Evolutionary conservation across 2,113 vertebrate species (phyloP), one percentile per base, ranked within the genome.

Genomic region (Ardeotis arabs): DNA sequence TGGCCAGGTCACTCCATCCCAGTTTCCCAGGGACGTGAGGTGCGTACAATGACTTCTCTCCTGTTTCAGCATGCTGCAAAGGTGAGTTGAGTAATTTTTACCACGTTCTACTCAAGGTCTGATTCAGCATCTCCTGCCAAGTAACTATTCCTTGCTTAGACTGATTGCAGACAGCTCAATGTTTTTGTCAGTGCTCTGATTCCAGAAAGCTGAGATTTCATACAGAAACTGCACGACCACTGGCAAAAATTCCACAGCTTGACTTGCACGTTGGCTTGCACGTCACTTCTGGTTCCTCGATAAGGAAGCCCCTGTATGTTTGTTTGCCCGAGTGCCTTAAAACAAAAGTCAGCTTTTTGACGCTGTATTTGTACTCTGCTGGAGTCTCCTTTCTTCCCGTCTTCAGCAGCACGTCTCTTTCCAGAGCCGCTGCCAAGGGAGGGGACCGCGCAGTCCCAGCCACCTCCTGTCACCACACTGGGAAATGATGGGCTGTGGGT

Each of bases 401-500:
- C 35, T 90, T 6, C 14, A 87, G 86, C 78, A 76, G 49, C 77
- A 75, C 0, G 3, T 10, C 70, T 74, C 62, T 66, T 77, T 22
- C 52, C 73, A 87, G 29, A 66, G 67, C 29, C 39, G 44, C 35
- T 84, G 81, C 84, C 93, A 89, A 72, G 35, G 69, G 29, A 82
- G 23, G 39, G 14, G 31, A 21, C 69, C 1, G 0, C 2, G 7
- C 27, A 6, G 53, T 41, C 89, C 60, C 59, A 6, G 11, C 27
- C 62, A 39, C 44, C 37, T 47, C 50, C 25, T 31, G 59, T 29
- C 62, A 35, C 68, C 4, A 1, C 9, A 12, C 1, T 6, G 52
- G 0, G 1, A 79, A 60, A 23, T 0, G 18, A 47, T 1, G 20
- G 0, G 2, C 45, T 28, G 4, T 0, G 17, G 66, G 13, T n/a